Conservation (phyloP, 2,797 vertebrate species). For the Tachyglossus aculeatus region DNA sequence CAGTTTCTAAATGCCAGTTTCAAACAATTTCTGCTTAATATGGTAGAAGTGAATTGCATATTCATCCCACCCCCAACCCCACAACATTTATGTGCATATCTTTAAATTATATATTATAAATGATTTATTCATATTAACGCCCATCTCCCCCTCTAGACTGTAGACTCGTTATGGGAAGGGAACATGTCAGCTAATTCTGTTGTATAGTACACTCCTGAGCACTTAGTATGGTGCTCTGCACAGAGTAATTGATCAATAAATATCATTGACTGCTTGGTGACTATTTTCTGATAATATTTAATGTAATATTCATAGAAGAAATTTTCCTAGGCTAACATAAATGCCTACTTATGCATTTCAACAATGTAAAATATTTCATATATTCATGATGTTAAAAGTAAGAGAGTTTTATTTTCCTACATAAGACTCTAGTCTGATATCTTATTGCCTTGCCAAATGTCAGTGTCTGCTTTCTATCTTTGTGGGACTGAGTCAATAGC, state of each 20-base stretch:
- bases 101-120: too few relatives aligned
- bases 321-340: neutral
- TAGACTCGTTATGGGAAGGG: too few relatives aligned
- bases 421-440: conserved; percentile 6
- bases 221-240: too few relatives aligned
- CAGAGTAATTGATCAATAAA: too few relatives aligned
- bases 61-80: too few relatives aligned
- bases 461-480: conserved; percentile 7
- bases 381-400: neutral
- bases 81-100: too few relatives aligned
- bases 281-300: rapidly evolving
- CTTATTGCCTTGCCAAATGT: conserved; percentile 22
- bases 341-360: neutral
- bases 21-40: neutral
- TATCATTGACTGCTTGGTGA: too few relatives aligned
- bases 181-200: too few relatives aligned
- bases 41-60: neutral
- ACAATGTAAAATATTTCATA: neutral
- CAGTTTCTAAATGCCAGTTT: neutral
- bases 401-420: neutral
- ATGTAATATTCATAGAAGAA: neutral
- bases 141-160: too few relatives aligned
- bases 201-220: too few relatives aligned
- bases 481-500: conserved; percentile 65
- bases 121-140: too few relatives aligned